phyloP scores from a whole-genome alignment of 2,113 vertebrate species.

The Forbesichthys agassizii region DNA sequence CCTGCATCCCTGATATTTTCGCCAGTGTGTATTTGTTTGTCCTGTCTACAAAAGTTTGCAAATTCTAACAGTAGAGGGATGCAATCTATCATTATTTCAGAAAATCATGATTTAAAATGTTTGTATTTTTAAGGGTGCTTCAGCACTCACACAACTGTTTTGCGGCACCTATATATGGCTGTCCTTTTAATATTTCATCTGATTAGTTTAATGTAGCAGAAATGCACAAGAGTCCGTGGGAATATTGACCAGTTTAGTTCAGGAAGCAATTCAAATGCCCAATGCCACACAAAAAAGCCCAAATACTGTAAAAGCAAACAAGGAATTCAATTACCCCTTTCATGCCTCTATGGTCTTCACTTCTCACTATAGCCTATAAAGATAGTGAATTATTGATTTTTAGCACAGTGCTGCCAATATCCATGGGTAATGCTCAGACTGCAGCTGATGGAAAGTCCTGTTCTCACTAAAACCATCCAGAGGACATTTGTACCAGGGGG shows the following conservation, averaged over 20 bases:
- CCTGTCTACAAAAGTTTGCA: too few species aligned
- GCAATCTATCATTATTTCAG: too few species aligned
- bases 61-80: too few species aligned
- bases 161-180: too few species aligned
- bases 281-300: not conserved
- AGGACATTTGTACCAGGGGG: slow-evolving; percentile 23
- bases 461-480: slow-evolving; percentile 30
- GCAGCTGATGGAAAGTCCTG: slow-evolving; percentile 34
- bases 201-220: too few species aligned
- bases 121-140: too few species aligned
- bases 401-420: slow-evolving; percentile 24
- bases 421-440: slow-evolving; percentile 23
- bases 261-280: not conserved
- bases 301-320: slow-evolving; percentile 8
- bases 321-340: slow-evolving; percentile 10
- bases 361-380: slow-evolving; percentile 17
- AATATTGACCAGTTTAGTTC: not conserved
- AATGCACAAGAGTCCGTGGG: not conserved
- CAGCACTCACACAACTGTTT: too few species aligned
- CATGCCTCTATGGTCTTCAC: slow-evolving; percentile 12
- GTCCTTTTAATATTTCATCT: too few species aligned
- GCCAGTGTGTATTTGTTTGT: too few species aligned
- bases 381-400: slow-evolving; percentile 47
- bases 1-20: too few species aligned
- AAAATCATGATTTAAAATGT: too few species aligned